Evolutionary conservation across 2,888 invertebrate genomes (phyloP), one percentile per base, ranked within the genome.

Genomic region (Aleiodes alternator): DNA sequence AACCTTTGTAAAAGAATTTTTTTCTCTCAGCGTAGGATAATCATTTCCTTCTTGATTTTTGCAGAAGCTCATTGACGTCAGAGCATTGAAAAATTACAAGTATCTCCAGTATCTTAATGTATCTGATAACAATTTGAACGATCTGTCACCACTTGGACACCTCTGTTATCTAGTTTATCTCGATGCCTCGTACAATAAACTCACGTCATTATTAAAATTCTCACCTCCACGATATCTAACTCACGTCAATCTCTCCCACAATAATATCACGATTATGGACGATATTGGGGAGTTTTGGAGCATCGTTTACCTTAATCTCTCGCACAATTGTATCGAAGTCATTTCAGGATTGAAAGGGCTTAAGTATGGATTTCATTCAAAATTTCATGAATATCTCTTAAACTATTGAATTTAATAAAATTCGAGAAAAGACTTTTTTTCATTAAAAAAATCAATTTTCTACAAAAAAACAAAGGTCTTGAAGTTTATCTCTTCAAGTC

Each of bases 231-330:
- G 92, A 91, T 92, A 92, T 83, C 88, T 94, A 77, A 92, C 92
- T 8, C 91, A 91, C 83, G 93, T 93, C 1, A 91, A 93, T 88
- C 92, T 92, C 77, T 92, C 92, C 64, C 90, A 90, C 83, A 94
- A 94, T 86, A 89, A 90, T 0, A 90, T 94, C 56, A 90, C 87
- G 72, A 83, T 84, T 71, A 92, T 94, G 77, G 88, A 89, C 59
- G 92, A 93, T 86, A 85, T 94, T 43, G 90, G 87, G 11, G 84
- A 86, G 23, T 93, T 93, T 85, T 94, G 94, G 94, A 93, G 93
- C 5, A 90, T 94, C 4, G 91, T 92, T 0, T 87, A 91, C 69
- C 88, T 94, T 73, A 91, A 93, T 87, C 84, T 94, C 73, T 92
- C 93, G 0, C 91, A 93, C 81, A 94, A 94, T 84, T 90, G 90